These are phyloP conservation scores for Dolichomitus sp. DNA, from an alignment of 2,888 invertebrate genomes.

Conservation along the genomic window DNA sequence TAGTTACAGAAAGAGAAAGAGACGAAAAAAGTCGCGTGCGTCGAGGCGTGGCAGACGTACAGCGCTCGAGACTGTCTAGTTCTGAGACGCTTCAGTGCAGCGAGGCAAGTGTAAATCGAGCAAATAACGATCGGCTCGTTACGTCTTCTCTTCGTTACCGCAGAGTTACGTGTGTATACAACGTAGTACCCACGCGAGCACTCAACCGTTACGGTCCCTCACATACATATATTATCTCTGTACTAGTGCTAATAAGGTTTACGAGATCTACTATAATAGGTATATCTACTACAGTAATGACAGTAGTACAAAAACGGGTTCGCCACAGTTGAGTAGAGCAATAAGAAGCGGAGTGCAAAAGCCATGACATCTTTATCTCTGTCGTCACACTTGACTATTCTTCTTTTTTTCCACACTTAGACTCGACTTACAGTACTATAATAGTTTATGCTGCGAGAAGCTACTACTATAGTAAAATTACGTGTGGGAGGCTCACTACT, in stretches of 20 bases:
- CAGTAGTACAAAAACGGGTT: constrained; percentile 1
- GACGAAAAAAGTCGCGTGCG: constrained; percentile 71
- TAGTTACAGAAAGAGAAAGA: constrained; percentile 27
- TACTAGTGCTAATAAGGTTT: constrained; percentile 10
- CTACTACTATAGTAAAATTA: constrained; percentile 5
- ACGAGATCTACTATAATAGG: constrained; percentile 14
- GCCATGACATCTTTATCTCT: constrained; percentile 10
- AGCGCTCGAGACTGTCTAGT: constrained; percentile 5
- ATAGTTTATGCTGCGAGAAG: background rate
- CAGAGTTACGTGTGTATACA: constrained; percentile 46
- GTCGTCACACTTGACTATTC: constrained; percentile 8
- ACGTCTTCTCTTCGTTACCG: constrained; percentile 69
- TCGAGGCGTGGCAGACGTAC: constrained; percentile 65
- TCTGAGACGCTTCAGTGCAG: constrained; percentile 28
- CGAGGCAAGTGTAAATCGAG: constrained; percentile 74
- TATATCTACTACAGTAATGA: background rate
- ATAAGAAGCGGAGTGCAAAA: background rate
- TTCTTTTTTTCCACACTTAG: constrained; percentile 19
- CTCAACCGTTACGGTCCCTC: constrained; percentile 26
- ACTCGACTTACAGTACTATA: background rate
- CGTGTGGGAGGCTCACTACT: constrained; percentile 17
- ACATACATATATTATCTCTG: constrained; percentile 7
- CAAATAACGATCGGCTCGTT: constrained; percentile 75
- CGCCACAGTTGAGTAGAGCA: constrained; percentile 22
- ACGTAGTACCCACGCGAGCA: background rate